Evolutionary conservation across 1,140 invertebrate genomes (phyloP), one percentile per base, ranked within the genome.

Genomic region (Zaprionus inermis): DNA sequence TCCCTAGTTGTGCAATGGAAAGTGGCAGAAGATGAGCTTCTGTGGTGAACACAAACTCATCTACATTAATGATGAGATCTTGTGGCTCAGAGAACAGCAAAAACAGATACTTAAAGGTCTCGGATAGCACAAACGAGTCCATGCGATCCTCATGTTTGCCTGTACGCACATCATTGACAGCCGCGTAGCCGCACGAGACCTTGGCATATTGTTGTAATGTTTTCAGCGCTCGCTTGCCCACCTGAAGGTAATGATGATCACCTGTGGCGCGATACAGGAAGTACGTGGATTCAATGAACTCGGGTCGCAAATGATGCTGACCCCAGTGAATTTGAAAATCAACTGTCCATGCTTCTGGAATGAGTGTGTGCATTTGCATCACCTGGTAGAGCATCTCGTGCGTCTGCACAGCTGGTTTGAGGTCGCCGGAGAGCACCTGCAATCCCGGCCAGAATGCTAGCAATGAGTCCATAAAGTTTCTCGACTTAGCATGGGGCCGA

Each of bases 271-370:
- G 94, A 92, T 99, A 98, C 6, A 99, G 93, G 91, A 99, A 99
- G 91, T 99, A 99, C 0, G 98, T 99, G 0, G 98, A 99, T 93
- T 99, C 99, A 22, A 99, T 93, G 93, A 99, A 99, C 93, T 99
- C 99, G 7, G 99, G 99, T 58, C 99, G 94, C 3, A 99, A 93
- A 7, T 98, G 98, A 94, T 99, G 98, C 92, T 99, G 98, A 12
- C 97, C 98, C 98, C 98, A 99, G 89, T 99, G 98, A 0, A 99
- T 97, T 94, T 98, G 97, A 89, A 98, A 98, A 93, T 98, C 97
- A 5, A 96, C 96, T 0, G 98, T 98, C 92, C 98, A 99, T 16
- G 98, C 98, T 94, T 99, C 99, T 18, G 98, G 99, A 90, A 99
- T 96, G 92, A 99, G 99, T 74, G 98, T 99, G 92, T 99, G 98